Percentiles rank a stretch among this genome's conserved stretches.
phyloP scores from a whole-genome alignment of 2,797 vertebrate species.

The Diplodus sargus region DNA sequence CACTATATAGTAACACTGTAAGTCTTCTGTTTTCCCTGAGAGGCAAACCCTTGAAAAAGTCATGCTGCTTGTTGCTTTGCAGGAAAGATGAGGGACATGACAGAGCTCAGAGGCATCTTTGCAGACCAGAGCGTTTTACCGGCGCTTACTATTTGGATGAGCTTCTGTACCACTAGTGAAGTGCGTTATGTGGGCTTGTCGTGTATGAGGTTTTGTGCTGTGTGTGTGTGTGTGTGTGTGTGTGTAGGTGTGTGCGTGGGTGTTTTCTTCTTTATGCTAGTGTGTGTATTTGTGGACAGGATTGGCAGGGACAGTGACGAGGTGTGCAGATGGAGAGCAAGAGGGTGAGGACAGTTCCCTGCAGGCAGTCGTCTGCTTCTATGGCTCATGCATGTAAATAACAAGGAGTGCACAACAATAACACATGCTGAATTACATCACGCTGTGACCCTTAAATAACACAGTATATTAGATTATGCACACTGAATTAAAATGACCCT shows the following conservation, averaged over 20 bases:
- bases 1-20: background rate
- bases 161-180: conserved; percentile 6
- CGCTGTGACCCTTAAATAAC: conserved; percentile 40
- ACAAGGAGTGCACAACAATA: conserved; percentile 50
- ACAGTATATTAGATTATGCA: background rate
- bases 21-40: conserved; percentile 15
- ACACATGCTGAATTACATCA: conserved; percentile 46
- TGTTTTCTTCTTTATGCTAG: conserved; percentile 45
- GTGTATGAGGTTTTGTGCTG: conserved; percentile 26
- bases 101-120: conserved; percentile 14
- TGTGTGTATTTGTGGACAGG: conserved; percentile 49
- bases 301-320: conserved; percentile 66
- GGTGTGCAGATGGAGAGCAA: conserved; percentile 83
- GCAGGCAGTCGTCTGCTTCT: conserved; percentile 76
- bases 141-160: conserved; percentile 6
- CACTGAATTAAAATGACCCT: background rate
- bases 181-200: conserved; percentile 24
- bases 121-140: conserved; percentile 23
- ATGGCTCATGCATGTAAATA: conserved; percentile 57
- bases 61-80: conserved; percentile 39
- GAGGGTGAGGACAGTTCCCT: conserved; percentile 82
- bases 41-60: conserved; percentile 25
- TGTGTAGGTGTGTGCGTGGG: conserved; percentile 36
- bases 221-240: conserved; percentile 35
- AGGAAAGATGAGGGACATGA: conserved; percentile 11